Evolutionary conservation across 1,140 invertebrate genomes (phyloP), one percentile per base, ranked within the genome.

Genomic region (Delia radicum): DNA sequence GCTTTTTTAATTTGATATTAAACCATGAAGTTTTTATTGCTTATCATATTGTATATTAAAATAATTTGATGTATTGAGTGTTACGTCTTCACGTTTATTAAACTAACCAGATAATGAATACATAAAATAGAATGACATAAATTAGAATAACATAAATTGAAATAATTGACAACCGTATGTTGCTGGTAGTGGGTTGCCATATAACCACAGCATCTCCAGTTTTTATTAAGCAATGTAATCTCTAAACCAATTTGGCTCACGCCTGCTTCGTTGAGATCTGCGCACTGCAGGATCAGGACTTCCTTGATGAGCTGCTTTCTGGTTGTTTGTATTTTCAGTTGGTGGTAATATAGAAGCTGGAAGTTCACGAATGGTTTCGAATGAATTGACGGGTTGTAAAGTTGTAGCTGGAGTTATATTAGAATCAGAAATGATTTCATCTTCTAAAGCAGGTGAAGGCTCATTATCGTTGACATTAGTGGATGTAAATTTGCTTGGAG

Each of bases 31-130:
- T 26, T 15, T 67, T 31, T 67, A 29, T 67, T 67, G 18, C 26
- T 29, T 28, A 67, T n/a, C 63, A 67, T 67, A 67, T 67, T 67
- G 18, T 67, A 29, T 29, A 67, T 67, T 15, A 67, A 18, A 29
- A 28, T 13, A 18, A 28, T 15, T 28, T 28, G 15, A 18, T 28
- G 29, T 2, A 67, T n/a, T 26, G 29, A 67, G 29, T 15, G 12
- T 67, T 28, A n/a, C 15, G 15, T 18, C 18, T 28, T 18, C 13
- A 28, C 13, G 18, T 8, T 67, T 67, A 28, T 10, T 28, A 29
- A 67, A 15, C 15, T 1, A 31, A 15, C 63, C 63, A 28, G 27
- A 6, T 67, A 67, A n/a, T n/a, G n/a, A n/a, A n/a, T n/a, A n/a
- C n/a, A n/a, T n/a, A n/a, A n/a, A n/a, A n/a, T n/a, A n/a, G n/a